Evolutionary conservation across 2,888 invertebrate genomes (phyloP).

Genomic region (Agrotis exclamationis): DNA sequence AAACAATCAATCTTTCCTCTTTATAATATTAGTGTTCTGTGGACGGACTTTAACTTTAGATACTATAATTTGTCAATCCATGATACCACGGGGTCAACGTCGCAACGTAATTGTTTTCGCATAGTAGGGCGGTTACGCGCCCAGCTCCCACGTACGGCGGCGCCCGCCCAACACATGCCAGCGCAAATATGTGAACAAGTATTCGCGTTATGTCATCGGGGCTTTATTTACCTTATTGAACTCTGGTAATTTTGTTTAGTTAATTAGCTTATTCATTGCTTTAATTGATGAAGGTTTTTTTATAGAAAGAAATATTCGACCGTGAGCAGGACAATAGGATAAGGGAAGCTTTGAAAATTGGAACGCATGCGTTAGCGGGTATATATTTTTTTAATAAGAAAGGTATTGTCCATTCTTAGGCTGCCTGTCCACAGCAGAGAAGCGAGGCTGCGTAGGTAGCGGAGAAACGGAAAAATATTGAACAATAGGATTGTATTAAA

Average conservation of each 20-base stretch:
- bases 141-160: conserved; percentile 64
- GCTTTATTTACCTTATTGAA: conserved; percentile 54
- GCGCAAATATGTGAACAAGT: conserved; percentile 56
- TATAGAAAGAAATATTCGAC: too few relatives aligned
- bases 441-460: too few relatives aligned
- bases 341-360: too few relatives aligned
- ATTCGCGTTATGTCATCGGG: conserved; percentile 52
- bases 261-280: background rate
- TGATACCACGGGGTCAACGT: conserved; percentile 43
- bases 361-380: too few relatives aligned
- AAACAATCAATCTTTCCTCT: too few relatives aligned
- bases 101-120: conserved; percentile 65
- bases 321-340: too few relatives aligned
- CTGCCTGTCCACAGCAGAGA: too few relatives aligned
- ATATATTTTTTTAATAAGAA: too few relatives aligned
- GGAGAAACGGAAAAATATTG: too few relatives aligned
- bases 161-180: conserved; percentile 61
- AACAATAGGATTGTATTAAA: too few relatives aligned
- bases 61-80: conserved; percentile 32
- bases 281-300: background rate
- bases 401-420: too few relatives aligned
- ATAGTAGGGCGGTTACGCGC: conserved; percentile 67
- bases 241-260: background rate
- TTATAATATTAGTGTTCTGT: background rate
- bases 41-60: conserved; percentile 11